These are phyloP conservation scores for Hyperopisus bebe DNA, from an alignment of 2,113 vertebrate species.

Conservation along the genomic window DNA sequence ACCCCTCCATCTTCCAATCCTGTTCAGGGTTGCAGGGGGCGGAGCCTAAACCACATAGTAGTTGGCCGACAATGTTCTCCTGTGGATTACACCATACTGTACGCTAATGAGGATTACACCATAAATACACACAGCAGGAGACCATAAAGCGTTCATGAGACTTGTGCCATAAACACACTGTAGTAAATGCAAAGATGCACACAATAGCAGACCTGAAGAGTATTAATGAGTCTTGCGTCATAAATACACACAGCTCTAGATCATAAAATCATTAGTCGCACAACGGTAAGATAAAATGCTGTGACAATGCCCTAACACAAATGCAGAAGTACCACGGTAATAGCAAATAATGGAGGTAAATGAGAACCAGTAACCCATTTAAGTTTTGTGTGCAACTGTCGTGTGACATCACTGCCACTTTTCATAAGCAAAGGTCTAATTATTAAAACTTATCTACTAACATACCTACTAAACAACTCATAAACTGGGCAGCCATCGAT, in stretches of 20 bases:
- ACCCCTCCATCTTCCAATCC: neutral
- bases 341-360: neutral
- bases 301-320: neutral
- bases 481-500: neutral
- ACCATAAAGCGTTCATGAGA: neutral
- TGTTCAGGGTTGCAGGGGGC: neutral
- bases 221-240: neutral
- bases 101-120: neutral
- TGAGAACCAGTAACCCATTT: neutral
- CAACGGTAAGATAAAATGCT: neutral
- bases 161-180: neutral
- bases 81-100: neutral
- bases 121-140: neutral
- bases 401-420: neutral
- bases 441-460: neutral
- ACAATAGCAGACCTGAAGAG: neutral
- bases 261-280: constrained; percentile 2
- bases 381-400: neutral
- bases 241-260: neutral
- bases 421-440: neutral
- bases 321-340: neutral
- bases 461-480: neutral
- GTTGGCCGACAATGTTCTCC: neutral
- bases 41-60: neutral
- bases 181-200: neutral